phyloP scores from a whole-genome alignment of 1,140 invertebrate genomes.

The Bombus waltoni region DNA sequence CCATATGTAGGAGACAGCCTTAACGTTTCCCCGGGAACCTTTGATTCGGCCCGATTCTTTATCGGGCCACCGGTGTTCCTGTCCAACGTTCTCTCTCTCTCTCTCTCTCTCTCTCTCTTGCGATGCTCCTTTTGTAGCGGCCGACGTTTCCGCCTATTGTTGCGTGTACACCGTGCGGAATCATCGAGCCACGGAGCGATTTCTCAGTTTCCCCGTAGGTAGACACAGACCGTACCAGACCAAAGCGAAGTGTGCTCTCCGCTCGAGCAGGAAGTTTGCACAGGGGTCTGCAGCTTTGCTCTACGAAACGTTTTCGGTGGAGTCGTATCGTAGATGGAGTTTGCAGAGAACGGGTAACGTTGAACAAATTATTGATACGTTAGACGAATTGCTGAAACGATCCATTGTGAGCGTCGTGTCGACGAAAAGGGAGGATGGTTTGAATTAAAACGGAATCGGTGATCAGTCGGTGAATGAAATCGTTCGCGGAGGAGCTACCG shows the following conservation, averaged over 20 bases:
- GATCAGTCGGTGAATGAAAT: slow-evolving; percentile 17
- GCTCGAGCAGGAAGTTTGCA: too few species aligned
- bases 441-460: slow-evolving; percentile 31
- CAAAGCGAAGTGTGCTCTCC: neutral
- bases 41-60: slow-evolving; percentile 67
- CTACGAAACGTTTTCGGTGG: neutral
- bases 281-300: too few species aligned
- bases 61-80: slow-evolving; percentile 57
- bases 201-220: slow-evolving; percentile 56
- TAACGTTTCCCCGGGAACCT: slow-evolving; percentile 55
- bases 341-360: too few species aligned
- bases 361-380: slow-evolving; percentile 36
- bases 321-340: too few species aligned
- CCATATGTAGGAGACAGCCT: slow-evolving; percentile 62
- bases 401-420: neutral
- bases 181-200: slow-evolving; percentile 62
- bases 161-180: slow-evolving; percentile 57
- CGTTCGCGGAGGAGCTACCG: neutral
- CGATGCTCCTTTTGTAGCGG: slow-evolving; percentile 66
- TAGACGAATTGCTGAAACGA: neutral
- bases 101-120: slow-evolving; percentile 52
- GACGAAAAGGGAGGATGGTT: neutral
- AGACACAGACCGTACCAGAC: neutral
- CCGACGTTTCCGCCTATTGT: slow-evolving; percentile 70
- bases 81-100: slow-evolving; percentile 53